These are phyloP conservation scores for Oscheius myriophilus DNA, from an alignment of 2,888 invertebrate species.

Conservation along the genomic window DNA sequence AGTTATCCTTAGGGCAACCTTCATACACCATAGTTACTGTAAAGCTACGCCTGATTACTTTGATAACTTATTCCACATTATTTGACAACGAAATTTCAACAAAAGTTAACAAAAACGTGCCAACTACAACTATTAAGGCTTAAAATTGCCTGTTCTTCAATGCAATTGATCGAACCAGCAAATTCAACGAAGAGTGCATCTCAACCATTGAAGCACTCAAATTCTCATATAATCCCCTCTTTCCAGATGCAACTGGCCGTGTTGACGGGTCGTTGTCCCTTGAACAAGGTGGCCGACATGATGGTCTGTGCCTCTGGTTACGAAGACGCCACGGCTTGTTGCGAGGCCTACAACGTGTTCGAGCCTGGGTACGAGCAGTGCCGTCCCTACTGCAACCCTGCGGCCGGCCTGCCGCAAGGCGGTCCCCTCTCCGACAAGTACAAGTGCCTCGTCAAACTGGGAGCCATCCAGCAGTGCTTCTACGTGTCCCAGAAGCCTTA, in stretches of 20 bases:
- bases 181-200: background rate
- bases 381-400: slow-evolving; percentile 69
- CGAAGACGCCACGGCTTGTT: slow-evolving; percentile 67
- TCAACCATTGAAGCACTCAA: background rate
- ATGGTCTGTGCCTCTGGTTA: slow-evolving; percentile 70
- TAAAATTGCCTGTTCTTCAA: background rate
- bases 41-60: too few relatives aligned
- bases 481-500: slow-evolving; percentile 68
- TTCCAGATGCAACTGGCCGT: slow-evolving; percentile 69
- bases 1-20: too few relatives aligned
- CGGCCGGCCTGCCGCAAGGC: slow-evolving; percentile 67
- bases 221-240: background rate
- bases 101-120: too few relatives aligned
- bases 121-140: too few relatives aligned
- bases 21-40: too few relatives aligned
- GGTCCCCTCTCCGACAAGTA: slow-evolving; percentile 69
- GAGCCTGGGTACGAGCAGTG: slow-evolving; percentile 70
- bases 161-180: background rate
- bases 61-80: too few relatives aligned
- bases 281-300: slow-evolving; percentile 67
- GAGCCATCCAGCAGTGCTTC: slow-evolving; percentile 68
- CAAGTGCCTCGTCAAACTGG: slow-evolving; percentile 67
- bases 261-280: slow-evolving; percentile 68
- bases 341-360: slow-evolving; percentile 68
- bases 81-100: too few relatives aligned